Conservation (phyloP, 2,113 vertebrate species). For the human (Homo sapiens) region DNA sequence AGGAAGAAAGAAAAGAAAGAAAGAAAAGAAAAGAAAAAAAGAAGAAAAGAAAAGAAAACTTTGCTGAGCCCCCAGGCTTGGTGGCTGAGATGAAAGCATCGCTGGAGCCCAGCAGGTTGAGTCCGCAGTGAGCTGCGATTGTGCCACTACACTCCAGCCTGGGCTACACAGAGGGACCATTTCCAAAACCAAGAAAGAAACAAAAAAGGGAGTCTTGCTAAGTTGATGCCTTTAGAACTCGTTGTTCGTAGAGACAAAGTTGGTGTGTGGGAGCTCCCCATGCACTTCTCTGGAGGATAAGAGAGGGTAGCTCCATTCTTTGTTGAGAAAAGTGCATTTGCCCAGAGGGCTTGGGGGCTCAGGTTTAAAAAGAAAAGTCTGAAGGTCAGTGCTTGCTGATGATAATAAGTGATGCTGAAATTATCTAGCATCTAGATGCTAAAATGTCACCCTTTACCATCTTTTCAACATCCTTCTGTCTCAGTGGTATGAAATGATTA, state of each 20-base stretch:
- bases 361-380: neutral
- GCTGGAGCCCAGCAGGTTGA: no score
- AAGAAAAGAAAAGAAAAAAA: no score
- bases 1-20: no score
- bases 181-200: no score
- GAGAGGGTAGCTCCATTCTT: neutral
- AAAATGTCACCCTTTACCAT: neutral
- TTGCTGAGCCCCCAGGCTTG: no score
- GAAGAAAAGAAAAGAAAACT: no score
- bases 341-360: neutral
- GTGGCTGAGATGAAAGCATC: no score
- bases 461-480: neutral
- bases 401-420: rapidly evolving
- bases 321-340: neutral
- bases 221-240: neutral
- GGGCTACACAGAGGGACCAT: no score
- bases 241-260: neutral
- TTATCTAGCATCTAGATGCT: neutral
- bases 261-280: neutral
- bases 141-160: no score
- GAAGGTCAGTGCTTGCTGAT: neutral
- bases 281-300: rapidly evolving
- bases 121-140: no score
- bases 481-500: neutral
- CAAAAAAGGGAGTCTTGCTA: neutral